phyloP scores from a whole-genome alignment of 2,888 invertebrate species.

The Megalurothrips usitatus region DNA sequence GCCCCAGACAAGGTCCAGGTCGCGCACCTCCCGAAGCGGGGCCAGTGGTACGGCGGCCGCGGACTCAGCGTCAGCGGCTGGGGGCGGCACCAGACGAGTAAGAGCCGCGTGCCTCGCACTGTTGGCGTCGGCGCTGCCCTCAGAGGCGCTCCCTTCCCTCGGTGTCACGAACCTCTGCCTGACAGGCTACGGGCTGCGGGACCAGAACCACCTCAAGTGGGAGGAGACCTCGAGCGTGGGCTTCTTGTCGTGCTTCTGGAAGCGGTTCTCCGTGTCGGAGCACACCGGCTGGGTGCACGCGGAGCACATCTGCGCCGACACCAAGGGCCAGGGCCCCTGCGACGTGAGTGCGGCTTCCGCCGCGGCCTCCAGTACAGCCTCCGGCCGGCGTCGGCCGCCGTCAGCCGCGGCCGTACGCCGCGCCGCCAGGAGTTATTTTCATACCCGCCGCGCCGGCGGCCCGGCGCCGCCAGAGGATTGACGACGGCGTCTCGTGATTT shows the following conservation, averaged over 20 bases:
- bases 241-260: not conserved
- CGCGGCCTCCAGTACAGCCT: too few species aligned
- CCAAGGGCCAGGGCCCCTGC: not conserved
- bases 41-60: not conserved
- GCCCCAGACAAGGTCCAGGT: not conserved
- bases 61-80: not conserved
- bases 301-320: slow-evolving; percentile 9
- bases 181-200: not conserved
- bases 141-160: not conserved
- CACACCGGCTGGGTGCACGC: not conserved
- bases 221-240: not conserved
- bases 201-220: not conserved
- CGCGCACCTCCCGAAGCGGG: not conserved
- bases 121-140: not conserved
- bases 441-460: too few species aligned
- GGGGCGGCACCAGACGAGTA: not conserved
- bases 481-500: not conserved
- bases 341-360: not conserved
- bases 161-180: too few species aligned
- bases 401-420: too few species aligned
- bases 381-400: too few species aligned
- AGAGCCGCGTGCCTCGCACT: not conserved
- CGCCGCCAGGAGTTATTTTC: too few species aligned
- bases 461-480: too few species aligned
- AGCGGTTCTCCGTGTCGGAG: not conserved